Conservation (phyloP, 2,113 vertebrate species). For the Aldabrachelys gigantea region DNA sequence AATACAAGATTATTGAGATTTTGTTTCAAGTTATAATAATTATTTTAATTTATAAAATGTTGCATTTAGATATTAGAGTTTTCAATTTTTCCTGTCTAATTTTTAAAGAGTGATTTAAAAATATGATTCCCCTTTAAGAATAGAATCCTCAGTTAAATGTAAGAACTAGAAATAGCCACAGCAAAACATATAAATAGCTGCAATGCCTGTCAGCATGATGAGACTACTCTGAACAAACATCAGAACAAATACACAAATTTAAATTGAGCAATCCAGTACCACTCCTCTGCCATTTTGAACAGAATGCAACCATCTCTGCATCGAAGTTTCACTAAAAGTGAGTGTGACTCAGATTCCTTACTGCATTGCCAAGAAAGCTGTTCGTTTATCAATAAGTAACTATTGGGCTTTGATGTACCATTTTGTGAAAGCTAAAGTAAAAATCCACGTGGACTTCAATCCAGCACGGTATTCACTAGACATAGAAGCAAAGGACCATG, state of each 20-base stretch:
- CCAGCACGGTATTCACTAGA: background rate
- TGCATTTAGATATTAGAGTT: background rate
- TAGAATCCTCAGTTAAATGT: background rate
- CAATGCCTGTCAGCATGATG: background rate
- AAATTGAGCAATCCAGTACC: background rate
- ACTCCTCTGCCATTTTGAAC: background rate
- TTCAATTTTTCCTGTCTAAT: background rate
- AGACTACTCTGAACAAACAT: background rate
- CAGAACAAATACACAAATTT: background rate
- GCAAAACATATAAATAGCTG: background rate
- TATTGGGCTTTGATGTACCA: background rate
- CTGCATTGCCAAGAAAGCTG: background rate
- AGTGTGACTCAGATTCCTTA: background rate
- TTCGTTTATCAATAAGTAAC: background rate
- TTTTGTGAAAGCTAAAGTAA: background rate
- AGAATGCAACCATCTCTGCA: background rate
- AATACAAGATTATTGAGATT: background rate
- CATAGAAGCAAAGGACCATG: background rate
- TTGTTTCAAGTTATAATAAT: background rate
- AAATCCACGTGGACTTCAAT: background rate
- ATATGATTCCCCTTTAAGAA: background rate
- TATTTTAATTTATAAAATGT: background rate
- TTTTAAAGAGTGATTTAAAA: background rate
- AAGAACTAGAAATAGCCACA: background rate
- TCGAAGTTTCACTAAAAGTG: background rate